Conservation (phyloP, 2,113 vertebrate genomes). For the Amia ocellicauda region DNA sequence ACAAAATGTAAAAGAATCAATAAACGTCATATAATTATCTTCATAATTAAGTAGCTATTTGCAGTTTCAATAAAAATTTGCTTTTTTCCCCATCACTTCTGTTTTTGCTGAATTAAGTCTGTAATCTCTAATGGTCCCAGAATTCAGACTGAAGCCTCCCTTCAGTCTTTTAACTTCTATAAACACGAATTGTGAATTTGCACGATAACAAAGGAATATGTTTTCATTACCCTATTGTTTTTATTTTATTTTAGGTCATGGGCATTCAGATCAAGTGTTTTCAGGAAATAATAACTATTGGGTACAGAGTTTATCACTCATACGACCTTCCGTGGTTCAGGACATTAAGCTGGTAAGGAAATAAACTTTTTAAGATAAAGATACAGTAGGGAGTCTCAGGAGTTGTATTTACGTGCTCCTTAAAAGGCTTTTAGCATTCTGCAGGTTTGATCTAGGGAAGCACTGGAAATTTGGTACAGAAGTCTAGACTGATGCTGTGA, state of each 20-base stretch:
- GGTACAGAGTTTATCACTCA: constrained; percentile 92
- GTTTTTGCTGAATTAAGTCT: no score
- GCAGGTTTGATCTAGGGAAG: no score
- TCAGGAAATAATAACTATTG: constrained; percentile 97
- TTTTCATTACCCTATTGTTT: constrained; percentile 16
- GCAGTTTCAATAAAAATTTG: no score
- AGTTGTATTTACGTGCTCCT: no score
- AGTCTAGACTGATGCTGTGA: no score
- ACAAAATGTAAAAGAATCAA: no score
- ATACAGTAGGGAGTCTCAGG: no score
- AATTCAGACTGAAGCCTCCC: not conserved
- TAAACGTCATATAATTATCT: no score
- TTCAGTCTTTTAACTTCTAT: not conserved
- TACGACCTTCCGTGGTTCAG: constrained; percentile 96
- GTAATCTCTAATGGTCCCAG: not conserved
- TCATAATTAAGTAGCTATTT: no score
- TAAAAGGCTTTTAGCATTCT: no score
- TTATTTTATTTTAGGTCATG: constrained; percentile 77
- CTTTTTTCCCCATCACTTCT: no score
- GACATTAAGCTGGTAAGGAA: constrained; percentile 88
- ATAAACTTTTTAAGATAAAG: not conserved
- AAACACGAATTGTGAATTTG: not conserved
- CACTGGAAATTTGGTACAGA: not conserved
- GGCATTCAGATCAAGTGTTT: constrained; percentile 94
- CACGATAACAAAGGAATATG: not conserved